These are phyloP conservation scores for Subacronicta megacephala DNA, from an alignment of 2,888 invertebrate species.

Conservation along the genomic window DNA sequence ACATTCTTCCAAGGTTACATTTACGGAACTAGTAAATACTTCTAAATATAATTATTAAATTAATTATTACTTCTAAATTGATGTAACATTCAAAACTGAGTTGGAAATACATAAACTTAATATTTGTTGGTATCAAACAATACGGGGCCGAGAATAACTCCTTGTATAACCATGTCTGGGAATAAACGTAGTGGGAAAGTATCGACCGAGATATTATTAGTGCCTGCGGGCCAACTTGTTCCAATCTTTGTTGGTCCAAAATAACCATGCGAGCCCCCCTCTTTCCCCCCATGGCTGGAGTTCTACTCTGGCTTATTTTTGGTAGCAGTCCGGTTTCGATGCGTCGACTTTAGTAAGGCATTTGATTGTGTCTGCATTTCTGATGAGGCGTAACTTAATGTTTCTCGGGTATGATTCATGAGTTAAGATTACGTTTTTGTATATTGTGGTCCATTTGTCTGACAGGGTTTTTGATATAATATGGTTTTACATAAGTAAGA, in stretches of 20 bases:
- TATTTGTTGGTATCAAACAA: slow-evolving; percentile 64
- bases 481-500: not conserved
- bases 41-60: too few species aligned
- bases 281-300: slow-evolving; percentile 61
- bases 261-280: slow-evolving; percentile 69
- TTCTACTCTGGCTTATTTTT: slow-evolving; percentile 59
- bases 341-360: slow-evolving; percentile 46
- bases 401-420: slow-evolving; percentile 33
- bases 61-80: slow-evolving; percentile 24
- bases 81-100: slow-evolving; percentile 9
- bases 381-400: slow-evolving; percentile 41
- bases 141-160: slow-evolving; percentile 73
- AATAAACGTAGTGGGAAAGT: slow-evolving; percentile 79
- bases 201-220: slow-evolving; percentile 78
- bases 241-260: slow-evolving; percentile 79
- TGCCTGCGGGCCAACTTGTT: slow-evolving; percentile 69
- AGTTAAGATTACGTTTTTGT: slow-evolving; percentile 16
- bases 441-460: not conserved
- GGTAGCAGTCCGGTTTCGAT: slow-evolving; percentile 46
- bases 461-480: slow-evolving; percentile 5
- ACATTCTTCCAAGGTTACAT: slow-evolving; percentile 22
- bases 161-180: slow-evolving; percentile 76
- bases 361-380: slow-evolving; percentile 50
- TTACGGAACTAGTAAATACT: slow-evolving; percentile 15
- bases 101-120: slow-evolving; percentile 22